Conservation (phyloP, 2,888 invertebrate genomes). For the Melanostoma mellinum region DNA sequence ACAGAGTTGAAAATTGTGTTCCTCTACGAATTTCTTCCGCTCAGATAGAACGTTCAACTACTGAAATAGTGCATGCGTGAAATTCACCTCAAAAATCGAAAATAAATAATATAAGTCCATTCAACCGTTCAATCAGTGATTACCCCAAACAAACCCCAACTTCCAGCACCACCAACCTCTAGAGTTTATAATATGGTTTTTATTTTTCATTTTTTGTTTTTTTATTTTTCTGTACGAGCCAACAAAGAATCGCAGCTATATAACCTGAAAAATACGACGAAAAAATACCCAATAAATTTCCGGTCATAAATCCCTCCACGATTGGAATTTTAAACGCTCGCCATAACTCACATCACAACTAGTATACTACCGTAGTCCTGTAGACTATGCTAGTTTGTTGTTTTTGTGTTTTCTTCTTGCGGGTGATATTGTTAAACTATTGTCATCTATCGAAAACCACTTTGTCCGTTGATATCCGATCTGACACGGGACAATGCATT, state of each 20-base stretch:
- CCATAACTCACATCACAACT: conserved; percentile 38
- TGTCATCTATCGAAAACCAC: conserved; percentile 28
- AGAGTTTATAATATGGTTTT: background rate
- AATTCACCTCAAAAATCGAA: conserved; percentile 47
- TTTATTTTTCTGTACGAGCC: background rate
- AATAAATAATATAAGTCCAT: conserved; percentile 47
- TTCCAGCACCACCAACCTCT: background rate
- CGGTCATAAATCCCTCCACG: conserved; percentile 64
- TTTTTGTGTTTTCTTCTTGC: background rate
- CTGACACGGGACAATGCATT: conserved; percentile 55
- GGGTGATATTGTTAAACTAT: conserved; percentile 48
- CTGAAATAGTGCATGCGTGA: conserved; percentile 40
- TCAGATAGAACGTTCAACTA: conserved; percentile 5
- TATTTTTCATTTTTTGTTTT: too few relatives aligned
- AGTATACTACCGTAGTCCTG: background rate
- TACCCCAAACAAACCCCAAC: conserved; percentile 18
- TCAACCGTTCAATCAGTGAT: conserved; percentile 56
- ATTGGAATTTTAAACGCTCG: conserved; percentile 59
- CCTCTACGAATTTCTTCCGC: background rate
- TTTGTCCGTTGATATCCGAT: conserved; percentile 56
- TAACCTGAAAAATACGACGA: conserved; percentile 8
- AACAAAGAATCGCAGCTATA: conserved; percentile 5
- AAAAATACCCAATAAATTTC: conserved; percentile 61
- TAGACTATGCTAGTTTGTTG: conserved; percentile 8
- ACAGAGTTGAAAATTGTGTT: too few relatives aligned